phyloP scores from a whole-genome alignment of 53 echinoderm and acorn worm genomes.

The Holothuria leucospilota region DNA sequence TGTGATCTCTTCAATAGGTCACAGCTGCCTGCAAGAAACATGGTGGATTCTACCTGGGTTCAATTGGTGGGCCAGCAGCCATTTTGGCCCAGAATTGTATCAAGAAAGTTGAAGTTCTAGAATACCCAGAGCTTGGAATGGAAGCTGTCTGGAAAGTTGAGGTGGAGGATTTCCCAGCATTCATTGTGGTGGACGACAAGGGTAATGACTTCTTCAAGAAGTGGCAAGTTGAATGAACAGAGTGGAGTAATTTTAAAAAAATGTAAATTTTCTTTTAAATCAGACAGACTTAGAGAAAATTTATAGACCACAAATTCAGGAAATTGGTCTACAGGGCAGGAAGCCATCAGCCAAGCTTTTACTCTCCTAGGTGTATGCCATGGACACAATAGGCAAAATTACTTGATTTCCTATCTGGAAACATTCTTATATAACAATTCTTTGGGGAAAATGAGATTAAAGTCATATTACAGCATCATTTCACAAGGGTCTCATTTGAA shows the following conservation, averaged over 20 bases:
- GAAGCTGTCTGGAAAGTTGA: slow-evolving; percentile 92
- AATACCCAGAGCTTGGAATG: slow-evolving; percentile 97
- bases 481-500: no score
- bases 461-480: no score
- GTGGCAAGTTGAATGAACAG: slow-evolving; percentile 89
- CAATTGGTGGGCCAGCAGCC: slow-evolving; percentile 97
- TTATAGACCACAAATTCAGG: not conserved
- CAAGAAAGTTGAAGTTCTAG: slow-evolving; percentile 94
- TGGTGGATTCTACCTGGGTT: slow-evolving; percentile 96
- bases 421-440: no score
- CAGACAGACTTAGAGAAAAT: not conserved
- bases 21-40: slow-evolving; percentile 95
- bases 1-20: slow-evolving; percentile 56
- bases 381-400: no score
- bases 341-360: no score
- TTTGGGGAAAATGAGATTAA: no score
- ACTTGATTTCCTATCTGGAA: no score
- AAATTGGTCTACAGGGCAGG: not conserved
- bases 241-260: not conserved
- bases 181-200: slow-evolving; percentile 98
- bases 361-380: no score
- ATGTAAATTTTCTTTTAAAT: not conserved
- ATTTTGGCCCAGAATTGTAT: slow-evolving; percentile 99
- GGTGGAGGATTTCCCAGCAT: slow-evolving; percentile 96
- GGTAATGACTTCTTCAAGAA: slow-evolving; percentile 99